Percentiles rank a stretch among this genome's conserved stretches.
Evolutionary conservation across 1,140 invertebrate genomes (phyloP).

Genomic region (Phthorimaea operculella): DNA sequence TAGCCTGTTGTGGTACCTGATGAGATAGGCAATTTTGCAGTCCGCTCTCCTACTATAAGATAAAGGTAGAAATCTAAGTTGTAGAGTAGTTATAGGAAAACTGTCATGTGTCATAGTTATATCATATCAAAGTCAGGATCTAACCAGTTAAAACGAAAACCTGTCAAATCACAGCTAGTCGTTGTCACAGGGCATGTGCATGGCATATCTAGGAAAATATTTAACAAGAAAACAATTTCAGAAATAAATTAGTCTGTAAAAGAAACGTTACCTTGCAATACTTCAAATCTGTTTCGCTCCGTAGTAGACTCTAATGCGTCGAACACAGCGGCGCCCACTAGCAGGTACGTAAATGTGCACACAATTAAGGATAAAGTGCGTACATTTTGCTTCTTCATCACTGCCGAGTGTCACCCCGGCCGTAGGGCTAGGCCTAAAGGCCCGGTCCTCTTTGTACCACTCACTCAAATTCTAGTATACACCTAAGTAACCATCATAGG

Average conservation of each 20-base stretch:
- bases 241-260: neutral
- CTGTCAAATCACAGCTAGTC: no score
- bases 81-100: no score
- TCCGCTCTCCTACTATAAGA: no score
- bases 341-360: constrained; percentile 98
- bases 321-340: constrained; percentile 99
- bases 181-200: no score
- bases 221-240: no score
- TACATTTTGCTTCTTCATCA: constrained; percentile 97
- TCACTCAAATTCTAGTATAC: constrained; percentile 37
- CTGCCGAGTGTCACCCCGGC: constrained; percentile 51
- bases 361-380: constrained; percentile 98
- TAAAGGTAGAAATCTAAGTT: no score
- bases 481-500: constrained; percentile 30
- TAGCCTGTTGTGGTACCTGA: no score
- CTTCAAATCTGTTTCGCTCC: constrained; percentile 87
- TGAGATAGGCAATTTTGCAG: no score
- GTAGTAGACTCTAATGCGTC: constrained; percentile 97
- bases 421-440: constrained; percentile 47
- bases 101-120: no score
- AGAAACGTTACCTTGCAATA: constrained; percentile 77
- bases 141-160: no score
- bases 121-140: no score
- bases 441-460: constrained; percentile 25
- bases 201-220: no score